Evolutionary conservation across 2,888 invertebrate genomes (phyloP), one percentile per base, ranked within the genome.

Genomic region (Oxyteleia sp.): DNA sequence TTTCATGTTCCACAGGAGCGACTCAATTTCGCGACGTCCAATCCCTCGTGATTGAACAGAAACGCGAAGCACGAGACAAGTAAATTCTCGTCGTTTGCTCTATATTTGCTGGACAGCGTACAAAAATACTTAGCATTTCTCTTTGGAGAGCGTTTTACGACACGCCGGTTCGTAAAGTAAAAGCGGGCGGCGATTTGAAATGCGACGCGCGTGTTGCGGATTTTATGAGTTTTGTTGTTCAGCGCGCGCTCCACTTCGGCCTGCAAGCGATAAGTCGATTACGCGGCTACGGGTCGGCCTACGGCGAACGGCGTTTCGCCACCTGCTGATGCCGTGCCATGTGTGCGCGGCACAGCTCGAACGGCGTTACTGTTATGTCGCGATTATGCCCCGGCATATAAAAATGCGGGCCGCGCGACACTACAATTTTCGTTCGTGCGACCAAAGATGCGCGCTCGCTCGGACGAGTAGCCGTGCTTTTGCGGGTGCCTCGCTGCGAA

Each of bases 391-490:
- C 10, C 38, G 4, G 8, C 38, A 18, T 23, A 53, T 68, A 41
- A 59, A 38, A 61, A 72, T 72, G 72, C 72, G 41, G 51, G 43
- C 18, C 71, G 29, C 53, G 35, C 18, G 13, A 29, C 47, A 49
- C 23, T 20, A 43, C 26, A 64, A 47, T 63, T 45, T 45, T 29
- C 64, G 47, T 18, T 23, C 51, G 15, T 8, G 59, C 71, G 71
- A 71, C 71, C 59, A 59, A 71, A 71, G 71, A 71, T 41, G 59
- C 72, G 59, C 72, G 47, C 59, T 59, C 59, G 45, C 57, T 32
- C 16, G 69, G 18, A 57, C 55, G 45, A 55, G 55, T 69, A 18
- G 55, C 16, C 16, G 68, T 20, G n/a, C n/a, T 53, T 49, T 53
- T 20, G 23, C 20, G 43, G 45, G 26, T 38, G 38, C 38, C 26